phyloP scores from a whole-genome alignment of 1,140 invertebrate species.

The Drosophila orosa region DNA sequence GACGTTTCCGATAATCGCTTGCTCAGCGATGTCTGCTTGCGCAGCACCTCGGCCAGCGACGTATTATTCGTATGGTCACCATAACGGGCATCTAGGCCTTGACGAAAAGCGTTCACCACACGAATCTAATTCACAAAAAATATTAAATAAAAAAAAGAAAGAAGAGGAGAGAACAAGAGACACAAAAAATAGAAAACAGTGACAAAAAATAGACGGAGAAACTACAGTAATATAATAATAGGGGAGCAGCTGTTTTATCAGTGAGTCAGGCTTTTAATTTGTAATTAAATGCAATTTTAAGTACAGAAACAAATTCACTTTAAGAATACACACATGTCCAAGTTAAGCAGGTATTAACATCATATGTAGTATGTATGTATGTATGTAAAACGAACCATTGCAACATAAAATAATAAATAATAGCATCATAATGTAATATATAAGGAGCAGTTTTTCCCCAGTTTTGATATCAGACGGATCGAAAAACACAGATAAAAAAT shows the following conservation, averaged over 20 bases:
- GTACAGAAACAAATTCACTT: not conserved
- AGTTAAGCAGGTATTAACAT: not conserved
- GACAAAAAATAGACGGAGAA: constrained; percentile 67
- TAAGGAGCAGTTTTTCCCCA: not conserved
- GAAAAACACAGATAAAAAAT: not conserved
- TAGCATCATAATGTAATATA: not conserved
- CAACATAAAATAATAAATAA: not conserved
- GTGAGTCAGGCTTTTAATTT: constrained; percentile 15
- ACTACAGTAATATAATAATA: constrained; percentile 47
- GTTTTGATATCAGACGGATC: not conserved
- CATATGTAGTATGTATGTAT: constrained; percentile 10
- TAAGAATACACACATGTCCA: not conserved
- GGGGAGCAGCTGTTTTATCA: constrained; percentile 37
- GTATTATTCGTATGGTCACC: constrained; percentile 95
- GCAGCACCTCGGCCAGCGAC: constrained; percentile 94
- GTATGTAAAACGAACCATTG: not conserved
- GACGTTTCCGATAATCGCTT: constrained; percentile 95
- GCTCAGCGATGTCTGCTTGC: constrained; percentile 94
- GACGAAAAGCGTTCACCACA: constrained; percentile 99
- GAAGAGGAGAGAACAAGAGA: constrained; percentile 28
- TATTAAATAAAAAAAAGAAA: constrained; percentile 60
- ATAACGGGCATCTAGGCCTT: constrained; percentile 97
- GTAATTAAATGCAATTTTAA: constrained; percentile 4
- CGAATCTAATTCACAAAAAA: constrained; percentile 90
- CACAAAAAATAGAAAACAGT: constrained; percentile 64